Conservation (phyloP, 1,140 invertebrate genomes). For the Megathymus violae region DNA sequence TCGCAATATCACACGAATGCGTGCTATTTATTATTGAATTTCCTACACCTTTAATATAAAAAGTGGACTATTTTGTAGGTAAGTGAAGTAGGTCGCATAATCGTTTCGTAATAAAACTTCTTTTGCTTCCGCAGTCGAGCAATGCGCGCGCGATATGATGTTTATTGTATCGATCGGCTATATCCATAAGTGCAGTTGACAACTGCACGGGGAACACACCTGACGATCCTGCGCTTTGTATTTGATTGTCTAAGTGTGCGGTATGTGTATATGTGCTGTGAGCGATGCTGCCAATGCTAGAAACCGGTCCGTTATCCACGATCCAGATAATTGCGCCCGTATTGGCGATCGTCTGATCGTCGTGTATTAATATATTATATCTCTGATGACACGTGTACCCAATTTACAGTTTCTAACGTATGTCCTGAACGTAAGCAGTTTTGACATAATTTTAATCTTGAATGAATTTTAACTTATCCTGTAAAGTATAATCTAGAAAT, state of each 20-base stretch:
- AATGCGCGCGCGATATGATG: constrained; percentile 33
- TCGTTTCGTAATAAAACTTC: constrained; percentile 41
- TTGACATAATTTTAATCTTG: constrained; percentile 35
- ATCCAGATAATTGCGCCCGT: not conserved
- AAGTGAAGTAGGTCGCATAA: constrained; percentile 40
- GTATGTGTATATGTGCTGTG: constrained; percentile 4
- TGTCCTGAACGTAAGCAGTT: constrained; percentile 41
- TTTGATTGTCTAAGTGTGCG: constrained; percentile 29
- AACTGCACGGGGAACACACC: constrained; percentile 36
- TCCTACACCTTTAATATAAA: constrained; percentile 41
- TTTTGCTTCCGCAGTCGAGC: constrained; percentile 42
- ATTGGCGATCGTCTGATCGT: constrained; percentile 5
- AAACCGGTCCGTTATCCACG: constrained; percentile 17
- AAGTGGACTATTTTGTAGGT: constrained; percentile 42
- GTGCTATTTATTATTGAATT: constrained; percentile 38
- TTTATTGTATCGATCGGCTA: constrained; percentile 28
- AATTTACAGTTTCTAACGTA: constrained; percentile 28
- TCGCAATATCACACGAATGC: too few relatives aligned
- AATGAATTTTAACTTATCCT: constrained; percentile 34
- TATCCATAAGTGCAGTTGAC: constrained; percentile 42
- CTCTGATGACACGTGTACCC: constrained; percentile 39
- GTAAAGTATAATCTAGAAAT: constrained; percentile 30
- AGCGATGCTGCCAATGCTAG: not conserved
- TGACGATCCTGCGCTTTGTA: constrained; percentile 16
- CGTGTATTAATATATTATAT: constrained; percentile 42